Conservation (phyloP, 2,888 invertebrate species). For the Blomia tropicalis region DNA sequence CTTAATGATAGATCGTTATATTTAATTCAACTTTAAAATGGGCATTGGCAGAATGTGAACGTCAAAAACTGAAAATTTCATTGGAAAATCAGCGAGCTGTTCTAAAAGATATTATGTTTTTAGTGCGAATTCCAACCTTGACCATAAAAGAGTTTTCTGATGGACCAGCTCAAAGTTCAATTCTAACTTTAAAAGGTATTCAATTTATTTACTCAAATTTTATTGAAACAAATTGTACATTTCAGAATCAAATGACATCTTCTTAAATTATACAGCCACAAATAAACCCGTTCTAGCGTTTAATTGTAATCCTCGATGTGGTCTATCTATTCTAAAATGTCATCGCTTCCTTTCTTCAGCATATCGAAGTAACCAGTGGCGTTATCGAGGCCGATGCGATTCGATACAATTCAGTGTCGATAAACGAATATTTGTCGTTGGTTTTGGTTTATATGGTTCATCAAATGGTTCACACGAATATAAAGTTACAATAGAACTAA, state of each 20-base stretch:
- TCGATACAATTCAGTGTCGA: slow-evolving; percentile 93
- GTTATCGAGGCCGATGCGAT: slow-evolving; percentile 86
- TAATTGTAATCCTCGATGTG: slow-evolving; percentile 62
- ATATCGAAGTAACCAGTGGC: slow-evolving; percentile 90
- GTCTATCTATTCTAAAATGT: slow-evolving; percentile 80
- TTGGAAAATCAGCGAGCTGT: slow-evolving; percentile 48
- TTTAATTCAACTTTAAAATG: slow-evolving; percentile 78
- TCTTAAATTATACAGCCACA: slow-evolving; percentile 79
- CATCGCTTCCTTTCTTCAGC: slow-evolving; percentile 92
- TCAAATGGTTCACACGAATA: slow-evolving; percentile 90
- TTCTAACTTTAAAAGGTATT: slow-evolving; percentile 57
- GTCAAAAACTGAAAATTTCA: slow-evolving; percentile 63
- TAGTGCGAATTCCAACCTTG: slow-evolving; percentile 87
- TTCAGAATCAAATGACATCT: slow-evolving; percentile 74
- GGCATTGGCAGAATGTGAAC: slow-evolving; percentile 75
- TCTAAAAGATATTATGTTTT: slow-evolving; percentile 52
- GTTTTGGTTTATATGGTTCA: slow-evolving; percentile 86
- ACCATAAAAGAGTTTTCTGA: slow-evolving; percentile 82
- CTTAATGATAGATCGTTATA: slow-evolving; percentile 14
- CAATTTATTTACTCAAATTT: no score
- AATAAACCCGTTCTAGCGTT: slow-evolving; percentile 59
- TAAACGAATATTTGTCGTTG: slow-evolving; percentile 82
- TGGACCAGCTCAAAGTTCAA: slow-evolving; percentile 78
- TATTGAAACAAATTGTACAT: neutral
- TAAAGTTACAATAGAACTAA: slow-evolving; percentile 80